These are phyloP conservation scores for Cyclina sinensis DNA, from an alignment of 1,140 invertebrate species.

Conservation along the genomic window DNA sequence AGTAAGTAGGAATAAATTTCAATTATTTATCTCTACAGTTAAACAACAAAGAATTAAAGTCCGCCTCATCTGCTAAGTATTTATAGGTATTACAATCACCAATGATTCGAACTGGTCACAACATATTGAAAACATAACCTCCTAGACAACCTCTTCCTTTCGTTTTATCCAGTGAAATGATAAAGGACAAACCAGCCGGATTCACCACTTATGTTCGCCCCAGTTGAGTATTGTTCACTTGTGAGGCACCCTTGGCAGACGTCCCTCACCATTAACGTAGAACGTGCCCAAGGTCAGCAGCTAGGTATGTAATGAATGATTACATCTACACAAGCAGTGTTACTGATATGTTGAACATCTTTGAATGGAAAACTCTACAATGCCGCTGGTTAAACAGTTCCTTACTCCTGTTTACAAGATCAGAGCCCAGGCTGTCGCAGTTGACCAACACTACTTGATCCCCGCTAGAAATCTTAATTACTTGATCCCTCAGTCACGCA, in stretches of 20 bases:
- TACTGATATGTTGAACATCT: background rate
- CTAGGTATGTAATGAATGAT: background rate
- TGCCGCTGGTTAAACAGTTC: too few relatives aligned
- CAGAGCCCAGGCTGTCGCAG: too few relatives aligned
- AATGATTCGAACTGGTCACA: background rate
- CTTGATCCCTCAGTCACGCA: too few relatives aligned
- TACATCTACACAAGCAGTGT: background rate
- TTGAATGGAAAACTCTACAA: too few relatives aligned
- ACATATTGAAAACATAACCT: constrained; percentile 46
- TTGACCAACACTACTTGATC: too few relatives aligned
- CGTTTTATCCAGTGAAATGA: constrained; percentile 2
- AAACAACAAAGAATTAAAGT: background rate
- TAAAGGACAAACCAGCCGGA: background rate
- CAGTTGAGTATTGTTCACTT: constrained; percentile 34
- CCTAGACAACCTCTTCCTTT: background rate
- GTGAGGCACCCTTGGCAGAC: constrained; percentile 21
- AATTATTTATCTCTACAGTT: too few relatives aligned
- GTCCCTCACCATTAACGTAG: constrained; percentile 4
- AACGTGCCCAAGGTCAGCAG: background rate
- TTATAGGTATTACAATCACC: constrained; percentile 1
- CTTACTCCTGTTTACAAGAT: too few relatives aligned
- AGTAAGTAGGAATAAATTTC: too few relatives aligned
- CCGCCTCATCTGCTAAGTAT: background rate
- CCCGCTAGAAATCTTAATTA: too few relatives aligned
- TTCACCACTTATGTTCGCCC: constrained; percentile 16